A percentile compares a stretch with the other conserved stretches of the same genome.
Conservation (phyloP, 2,797 vertebrate species). For the Manis pentadactyla region DNA sequence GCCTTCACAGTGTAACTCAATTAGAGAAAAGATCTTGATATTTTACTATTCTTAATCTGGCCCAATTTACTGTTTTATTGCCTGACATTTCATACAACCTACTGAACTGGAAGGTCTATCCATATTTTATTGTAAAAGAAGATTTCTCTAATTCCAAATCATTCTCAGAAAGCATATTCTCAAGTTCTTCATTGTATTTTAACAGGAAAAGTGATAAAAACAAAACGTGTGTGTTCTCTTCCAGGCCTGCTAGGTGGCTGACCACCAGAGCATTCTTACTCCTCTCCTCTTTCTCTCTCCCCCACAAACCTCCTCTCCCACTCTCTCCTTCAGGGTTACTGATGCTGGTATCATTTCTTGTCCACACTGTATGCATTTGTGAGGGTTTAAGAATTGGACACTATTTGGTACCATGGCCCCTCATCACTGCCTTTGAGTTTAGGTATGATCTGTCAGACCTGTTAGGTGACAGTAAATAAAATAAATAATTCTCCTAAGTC, state of each 20-base stretch:
- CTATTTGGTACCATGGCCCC: neutral
- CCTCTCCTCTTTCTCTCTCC: neutral
- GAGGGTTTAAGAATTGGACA: conserved; percentile 37
- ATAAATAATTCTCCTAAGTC: conserved; percentile 19
- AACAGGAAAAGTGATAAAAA: conserved; percentile 31
- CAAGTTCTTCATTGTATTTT: conserved; percentile 6
- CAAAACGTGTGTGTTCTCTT: neutral
- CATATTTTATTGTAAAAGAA: neutral
- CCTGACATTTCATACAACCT: neutral
- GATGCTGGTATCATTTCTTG: neutral
- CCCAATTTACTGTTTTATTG: neutral
- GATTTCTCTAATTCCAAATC: neutral
- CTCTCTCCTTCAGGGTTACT: neutral
- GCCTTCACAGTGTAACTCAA: neutral
- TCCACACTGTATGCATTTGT: neutral
- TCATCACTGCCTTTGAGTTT: conserved; percentile 26
- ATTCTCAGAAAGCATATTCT: neutral
- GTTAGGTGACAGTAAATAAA: neutral
- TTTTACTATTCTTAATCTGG: conserved; percentile 30
- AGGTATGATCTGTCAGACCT: neutral
- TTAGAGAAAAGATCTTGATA: neutral
- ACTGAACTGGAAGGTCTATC: neutral
- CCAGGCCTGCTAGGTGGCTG: neutral
- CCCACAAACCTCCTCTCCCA: neutral
- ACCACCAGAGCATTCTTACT: neutral